A percentile compares a stretch with the other conserved stretches of the same genome.
Conservation (phyloP, 2,888 invertebrate species). For the Cosmia trapezina region DNA sequence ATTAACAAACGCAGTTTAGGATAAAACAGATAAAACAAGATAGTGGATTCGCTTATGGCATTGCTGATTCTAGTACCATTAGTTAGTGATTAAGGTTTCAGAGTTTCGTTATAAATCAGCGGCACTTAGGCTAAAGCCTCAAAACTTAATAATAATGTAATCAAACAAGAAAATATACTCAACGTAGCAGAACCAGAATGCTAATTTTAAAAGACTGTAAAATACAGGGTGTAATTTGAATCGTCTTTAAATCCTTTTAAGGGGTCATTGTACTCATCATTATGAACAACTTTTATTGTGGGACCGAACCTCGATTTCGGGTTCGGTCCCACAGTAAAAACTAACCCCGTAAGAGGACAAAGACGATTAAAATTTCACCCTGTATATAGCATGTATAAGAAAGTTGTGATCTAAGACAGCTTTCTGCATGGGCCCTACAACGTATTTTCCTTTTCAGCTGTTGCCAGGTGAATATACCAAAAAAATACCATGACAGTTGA, state of each 20-base stretch:
- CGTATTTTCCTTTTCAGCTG: too few species aligned
- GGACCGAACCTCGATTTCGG: too few species aligned
- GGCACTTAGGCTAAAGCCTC: constrained; percentile 13
- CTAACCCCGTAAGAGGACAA: too few species aligned
- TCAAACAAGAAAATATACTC: constrained; percentile 23
- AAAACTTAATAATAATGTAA: background rate
- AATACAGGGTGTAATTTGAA: background rate
- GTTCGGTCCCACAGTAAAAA: too few species aligned
- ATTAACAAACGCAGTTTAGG: background rate
- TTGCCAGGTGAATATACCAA: too few species aligned
- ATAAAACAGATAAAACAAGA: background rate
- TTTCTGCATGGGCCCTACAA: background rate
- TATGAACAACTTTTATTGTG: too few species aligned
- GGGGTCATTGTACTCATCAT: too few species aligned
- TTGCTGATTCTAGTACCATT: constrained; percentile 8
- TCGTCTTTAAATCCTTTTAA: too few species aligned
- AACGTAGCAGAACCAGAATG: constrained; percentile 10
- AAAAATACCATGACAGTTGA: too few species aligned
- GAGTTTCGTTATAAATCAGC: background rate
- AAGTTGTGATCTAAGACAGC: background rate
- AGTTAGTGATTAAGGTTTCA: constrained; percentile 20
- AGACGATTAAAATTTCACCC: too few species aligned
- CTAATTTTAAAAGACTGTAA: constrained; percentile 22
- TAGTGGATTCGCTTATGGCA: background rate
- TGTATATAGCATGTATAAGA: background rate